Conservation (phyloP, 2,888 invertebrate genomes). For the Cancer borealis region DNA sequence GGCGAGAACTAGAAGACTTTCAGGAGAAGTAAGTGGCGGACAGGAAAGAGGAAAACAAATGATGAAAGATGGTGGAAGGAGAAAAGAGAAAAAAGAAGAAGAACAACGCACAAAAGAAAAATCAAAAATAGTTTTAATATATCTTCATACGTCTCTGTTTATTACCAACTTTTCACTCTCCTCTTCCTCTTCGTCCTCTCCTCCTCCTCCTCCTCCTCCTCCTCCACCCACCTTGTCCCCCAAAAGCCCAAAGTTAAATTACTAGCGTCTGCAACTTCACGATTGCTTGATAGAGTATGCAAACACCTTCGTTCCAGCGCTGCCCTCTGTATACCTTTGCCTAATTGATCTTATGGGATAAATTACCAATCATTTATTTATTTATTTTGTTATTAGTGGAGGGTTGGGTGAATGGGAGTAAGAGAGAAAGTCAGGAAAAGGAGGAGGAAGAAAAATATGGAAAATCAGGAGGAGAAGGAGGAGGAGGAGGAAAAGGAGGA, state of each 20-base stretch:
- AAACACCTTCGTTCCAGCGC: conserved; percentile 40
- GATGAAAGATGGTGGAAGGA: neutral
- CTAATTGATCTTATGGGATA: conserved; percentile 24
- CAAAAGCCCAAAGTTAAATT: conserved; percentile 63
- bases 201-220: neutral
- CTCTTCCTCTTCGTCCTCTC: too few relatives aligned
- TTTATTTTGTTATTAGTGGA: neutral
- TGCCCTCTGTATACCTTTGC: neutral
- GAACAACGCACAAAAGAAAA: neutral
- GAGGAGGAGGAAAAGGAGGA: neutral
- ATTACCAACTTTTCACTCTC: conserved; percentile 20
- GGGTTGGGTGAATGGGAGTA: neutral
- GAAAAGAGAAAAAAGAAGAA: neutral
- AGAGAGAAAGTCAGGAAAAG: too few relatives aligned
- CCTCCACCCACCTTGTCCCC: neutral
- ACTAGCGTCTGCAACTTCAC: conserved; percentile 51
- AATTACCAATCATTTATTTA: neutral
- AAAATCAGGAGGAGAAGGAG: conserved; percentile 9
- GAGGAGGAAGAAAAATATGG: neutral
- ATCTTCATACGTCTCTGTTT: neutral
- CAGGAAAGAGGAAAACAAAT: neutral
- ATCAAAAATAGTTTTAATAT: neutral
- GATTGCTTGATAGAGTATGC: conserved; percentile 61
- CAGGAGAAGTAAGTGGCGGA: neutral
- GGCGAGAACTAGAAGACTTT: neutral